These are phyloP conservation scores for Chelon labrosus DNA, from an alignment of 2,797 vertebrate species.

Conservation along the genomic window DNA sequence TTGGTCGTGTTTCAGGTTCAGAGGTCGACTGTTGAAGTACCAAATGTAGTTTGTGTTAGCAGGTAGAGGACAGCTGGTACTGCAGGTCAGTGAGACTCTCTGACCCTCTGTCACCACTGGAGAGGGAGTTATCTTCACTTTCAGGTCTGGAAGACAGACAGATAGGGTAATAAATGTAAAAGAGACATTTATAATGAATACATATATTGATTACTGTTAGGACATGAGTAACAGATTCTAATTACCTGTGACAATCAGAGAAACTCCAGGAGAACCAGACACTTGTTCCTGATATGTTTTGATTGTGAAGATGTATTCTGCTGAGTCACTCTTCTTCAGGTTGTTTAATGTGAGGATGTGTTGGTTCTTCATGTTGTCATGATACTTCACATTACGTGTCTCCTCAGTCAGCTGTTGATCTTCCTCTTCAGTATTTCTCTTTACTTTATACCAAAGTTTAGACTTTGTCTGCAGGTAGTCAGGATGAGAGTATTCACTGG, in stretches of 20 bases:
- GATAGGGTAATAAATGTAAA: not conserved
- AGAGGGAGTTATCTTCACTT: constrained; percentile 25
- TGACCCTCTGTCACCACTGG: constrained; percentile 41
- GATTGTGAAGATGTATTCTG: no score
- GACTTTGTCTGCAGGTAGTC: not conserved
- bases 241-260: no score
- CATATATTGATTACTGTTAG: no score
- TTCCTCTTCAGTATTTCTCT: not conserved
- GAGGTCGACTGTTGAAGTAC: constrained; percentile 18
- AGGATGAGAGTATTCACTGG: no score
- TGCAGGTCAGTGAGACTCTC: constrained; percentile 58
- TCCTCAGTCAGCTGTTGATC: not conserved
- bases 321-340: no score
- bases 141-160: constrained; percentile 22
- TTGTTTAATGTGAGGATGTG: no score
- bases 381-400: not conserved
- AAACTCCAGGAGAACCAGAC: no score
- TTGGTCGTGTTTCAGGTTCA: not conserved
- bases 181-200: no score
- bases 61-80: constrained; percentile 45
- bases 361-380: constrained; percentile 13
- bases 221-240: no score
- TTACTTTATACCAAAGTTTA: constrained; percentile 4
- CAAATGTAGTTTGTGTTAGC: constrained; percentile 45
- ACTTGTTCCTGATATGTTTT: no score